These are phyloP conservation scores for Melinaea menophilus DNA, from an alignment of 2,888 invertebrate genomes.

Conservation along the genomic window DNA sequence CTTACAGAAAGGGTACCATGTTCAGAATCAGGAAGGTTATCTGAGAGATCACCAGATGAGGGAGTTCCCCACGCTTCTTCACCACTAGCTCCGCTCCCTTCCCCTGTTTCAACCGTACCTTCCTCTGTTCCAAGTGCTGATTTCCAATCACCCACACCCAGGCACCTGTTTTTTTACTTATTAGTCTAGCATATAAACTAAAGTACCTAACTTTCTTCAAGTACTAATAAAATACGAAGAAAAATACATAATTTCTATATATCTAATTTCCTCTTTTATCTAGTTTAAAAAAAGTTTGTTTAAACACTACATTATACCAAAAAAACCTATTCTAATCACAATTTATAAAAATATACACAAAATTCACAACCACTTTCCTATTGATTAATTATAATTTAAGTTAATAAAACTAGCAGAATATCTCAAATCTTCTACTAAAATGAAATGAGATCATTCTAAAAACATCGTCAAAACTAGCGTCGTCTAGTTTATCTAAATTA, in stretches of 20 bases:
- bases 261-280: neutral
- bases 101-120: conserved; percentile 78
- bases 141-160: conserved; percentile 79
- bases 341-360: neutral
- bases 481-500: conserved; percentile 22
- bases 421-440: conserved; percentile 11
- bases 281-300: neutral
- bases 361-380: neutral
- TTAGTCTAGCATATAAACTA: neutral
- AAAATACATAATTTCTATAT: neutral
- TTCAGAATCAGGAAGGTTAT: conserved; percentile 84
- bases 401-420: conserved; percentile 5
- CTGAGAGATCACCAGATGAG: conserved; percentile 89
- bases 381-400: neutral
- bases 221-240: neutral
- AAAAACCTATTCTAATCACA: neutral
- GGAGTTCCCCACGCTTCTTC: conserved; percentile 95
- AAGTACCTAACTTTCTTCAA: neutral
- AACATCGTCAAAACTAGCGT: conserved; percentile 24
- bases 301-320: neutral
- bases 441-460: conserved; percentile 14
- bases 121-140: conserved; percentile 79
- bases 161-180: conserved; percentile 47
- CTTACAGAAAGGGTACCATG: conserved; percentile 82
- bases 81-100: conserved; percentile 90